Base-by-base conservation (phyloP, 2,797 vertebrate genomes). In the Phalloptychus januarius region DNA sequence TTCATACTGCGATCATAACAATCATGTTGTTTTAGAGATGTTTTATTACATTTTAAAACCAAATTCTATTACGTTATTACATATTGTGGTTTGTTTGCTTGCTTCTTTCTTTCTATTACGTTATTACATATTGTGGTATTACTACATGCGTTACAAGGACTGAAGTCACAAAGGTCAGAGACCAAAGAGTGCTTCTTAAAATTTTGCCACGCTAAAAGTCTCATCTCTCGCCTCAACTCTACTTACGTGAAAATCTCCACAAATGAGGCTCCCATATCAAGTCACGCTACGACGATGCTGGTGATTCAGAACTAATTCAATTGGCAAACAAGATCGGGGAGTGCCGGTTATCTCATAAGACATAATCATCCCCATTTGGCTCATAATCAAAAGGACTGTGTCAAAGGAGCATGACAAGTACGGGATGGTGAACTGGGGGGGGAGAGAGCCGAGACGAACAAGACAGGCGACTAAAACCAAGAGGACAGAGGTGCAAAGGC, bases 311-410 rank as follows among this genome's bases (percentile, higher is more conserved):
- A 75, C 79, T 89, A 90, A 93, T 90, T 89, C 86, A 88, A 91
- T 88, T 88, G 85, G 75, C 74, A 33, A 31, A 80, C 84, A 79
- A 79, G 86, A 85, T 75, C 20, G n/a, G 61, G 45, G 81, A 80
- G 85, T 46, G 86, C 80, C 78, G 71, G 81, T 84, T 86, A 90
- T 85, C 88, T 87, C 85, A 89, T 90, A 85, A 91, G 89, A 88
- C 85, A 84, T 86, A 73, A 80, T 90, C 79, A 72, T 84, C 81
- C 79, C 77, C 72, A 76, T 84, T 86, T 86, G 88, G 79, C 83
- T 88, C 18, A 76, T 89, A 90, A 93, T 95, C 93, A 88, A 92
- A 91, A 83, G 80, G 72, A 85, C 69, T 36, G 63, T 80, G 90
- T 80, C 76, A 73, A 45, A 80, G 76, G 75, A 87, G 87, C 72